Base-by-base conservation (phyloP, 2,888 invertebrate genomes). In the Epsilonema sp. region DNA sequence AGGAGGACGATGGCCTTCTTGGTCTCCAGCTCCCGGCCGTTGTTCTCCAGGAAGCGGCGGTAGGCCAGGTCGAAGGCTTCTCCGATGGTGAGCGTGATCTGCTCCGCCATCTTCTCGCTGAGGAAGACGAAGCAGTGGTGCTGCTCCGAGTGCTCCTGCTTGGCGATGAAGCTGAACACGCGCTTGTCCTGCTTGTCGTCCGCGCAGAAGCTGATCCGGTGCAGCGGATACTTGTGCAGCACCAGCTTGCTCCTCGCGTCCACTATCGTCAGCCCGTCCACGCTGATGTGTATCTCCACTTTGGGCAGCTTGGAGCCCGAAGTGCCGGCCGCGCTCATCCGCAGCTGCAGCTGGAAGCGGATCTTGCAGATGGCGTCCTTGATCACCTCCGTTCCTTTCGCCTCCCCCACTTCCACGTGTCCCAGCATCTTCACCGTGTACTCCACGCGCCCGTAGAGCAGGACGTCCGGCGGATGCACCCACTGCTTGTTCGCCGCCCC, bases 351-450 rank as follows among this genome's bases (percentile, higher is more conserved):
- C 37, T 60, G 55, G 47, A 60, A 63, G 8, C 57, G 53, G 56
- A 94, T 74, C 65, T 90, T 89, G 60, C 87, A 78, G 61, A 94
- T 92, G 46, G 90, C 90, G 65, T 92, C 92, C 68, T 89, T 89
- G 5, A 94, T 89, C 40, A 92, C 85, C 66, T 92, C 89, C 57
- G 89, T 90, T 55, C 94, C 94, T 72, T 94, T 92, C 23, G 92
- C 83, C 69, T 86, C 82, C 58, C 89, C 86, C 46, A 94, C 94
- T 62, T 82, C 81, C 44, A 84, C 84, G 64, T 82, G 83, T 59
- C 94, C 94, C 67, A 89, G 76, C 75, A 87, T 89, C 81, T 92
- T 90, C 66, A 92, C 92, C 69, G 87, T 78, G 74, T 92, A 94
- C 46, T 86, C 87, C 58, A 94, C 86, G 64, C 90, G 89, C 43